Evolutionary conservation across 2,113 vertebrate species (phyloP), one percentile per base, ranked within the genome.

Genomic region (Perca flavescens): DNA sequence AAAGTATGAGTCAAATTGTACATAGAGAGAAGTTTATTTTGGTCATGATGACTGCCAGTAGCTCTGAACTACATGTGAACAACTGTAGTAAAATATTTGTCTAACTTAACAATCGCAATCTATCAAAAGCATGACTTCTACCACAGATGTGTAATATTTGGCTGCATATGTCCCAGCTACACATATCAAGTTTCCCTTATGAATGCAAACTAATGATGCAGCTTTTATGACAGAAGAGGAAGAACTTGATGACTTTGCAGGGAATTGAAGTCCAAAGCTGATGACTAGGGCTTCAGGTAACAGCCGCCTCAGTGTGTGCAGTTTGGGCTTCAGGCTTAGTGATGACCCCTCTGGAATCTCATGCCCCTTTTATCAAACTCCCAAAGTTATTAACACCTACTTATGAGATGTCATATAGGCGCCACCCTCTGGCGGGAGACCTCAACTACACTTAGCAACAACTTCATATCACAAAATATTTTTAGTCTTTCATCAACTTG

Each of bases 361-460:
- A 1, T 15, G 15, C 81, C 75, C 40, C 54, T 89, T 54, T 90
- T 65, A 74, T 72, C 58, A 84, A 79, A 66, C 61, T 80, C 64
- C 74, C 58, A 31, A 22, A 54, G 52, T 79, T 75, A 91, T 89
- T 81, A 56, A 74, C 57, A 52, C 81, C 76, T 69, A 80, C 71
- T 82, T 63, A 53, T 85, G 82, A 68, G 36, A 84, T 91, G 91
- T 91, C 87, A 65, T 87, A 34, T 75, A 88, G 91, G 94, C 93
- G 92, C 95, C 94, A 91, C 91, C 94, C 84, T 79, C 91, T 94
- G 95, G 92, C 79, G 15, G 79, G 69, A 83, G 15, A 58, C 66
- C 66, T 80, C 49, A 82, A 60, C 83, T 92, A 60, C 92, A 62
- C 54, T 71, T 25, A 56, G 52, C 34, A 62, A 15, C 50, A 56